A percentile compares a stretch with the other conserved stretches of the same genome.
phyloP scores from a whole-genome alignment of 2,113 vertebrate genomes.

The Neofelis nebulosa region DNA sequence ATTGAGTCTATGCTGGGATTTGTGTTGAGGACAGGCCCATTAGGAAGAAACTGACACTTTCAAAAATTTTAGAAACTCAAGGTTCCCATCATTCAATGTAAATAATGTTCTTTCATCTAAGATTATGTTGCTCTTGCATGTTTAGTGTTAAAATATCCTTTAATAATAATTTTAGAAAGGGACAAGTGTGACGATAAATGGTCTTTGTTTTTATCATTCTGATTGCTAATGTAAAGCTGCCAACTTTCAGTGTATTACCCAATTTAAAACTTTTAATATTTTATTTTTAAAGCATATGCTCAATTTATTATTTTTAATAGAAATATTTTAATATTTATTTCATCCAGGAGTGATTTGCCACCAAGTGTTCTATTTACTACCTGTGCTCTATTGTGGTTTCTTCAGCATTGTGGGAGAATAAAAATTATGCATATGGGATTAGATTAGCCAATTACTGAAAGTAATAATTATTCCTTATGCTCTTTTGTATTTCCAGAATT shows the following conservation, averaged over 20 bases:
- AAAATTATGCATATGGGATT: not conserved
- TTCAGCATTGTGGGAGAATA: not conserved
- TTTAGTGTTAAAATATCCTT: slow-evolving; percentile 5
- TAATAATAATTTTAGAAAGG: slow-evolving; percentile 7
- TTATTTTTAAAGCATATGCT: not conserved
- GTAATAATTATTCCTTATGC: not conserved
- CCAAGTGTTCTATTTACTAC: not conserved
- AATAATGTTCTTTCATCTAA: not conserved
- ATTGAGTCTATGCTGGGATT: not conserved
- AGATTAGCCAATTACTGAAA: not conserved
- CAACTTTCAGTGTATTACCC: not conserved
- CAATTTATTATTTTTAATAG: not conserved
- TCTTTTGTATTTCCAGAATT: not conserved
- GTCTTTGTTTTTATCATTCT: not conserved
- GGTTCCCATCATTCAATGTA: not conserved
- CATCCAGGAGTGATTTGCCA: not conserved
- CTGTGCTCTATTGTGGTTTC: not conserved
- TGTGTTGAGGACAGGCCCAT: not conserved
- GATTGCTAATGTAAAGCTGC: not conserved
- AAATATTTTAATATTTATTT: slow-evolving; percentile 19
- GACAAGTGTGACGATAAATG: not conserved
- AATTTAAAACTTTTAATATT: not conserved
- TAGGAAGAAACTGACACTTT: not conserved
- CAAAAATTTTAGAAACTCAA: not conserved
- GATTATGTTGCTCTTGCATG: not conserved